Percentiles rank a stretch among this genome's conserved stretches.
Evolutionary conservation across 2,888 invertebrate species (phyloP).

Genomic region (Camptogramma bilineatum): DNA sequence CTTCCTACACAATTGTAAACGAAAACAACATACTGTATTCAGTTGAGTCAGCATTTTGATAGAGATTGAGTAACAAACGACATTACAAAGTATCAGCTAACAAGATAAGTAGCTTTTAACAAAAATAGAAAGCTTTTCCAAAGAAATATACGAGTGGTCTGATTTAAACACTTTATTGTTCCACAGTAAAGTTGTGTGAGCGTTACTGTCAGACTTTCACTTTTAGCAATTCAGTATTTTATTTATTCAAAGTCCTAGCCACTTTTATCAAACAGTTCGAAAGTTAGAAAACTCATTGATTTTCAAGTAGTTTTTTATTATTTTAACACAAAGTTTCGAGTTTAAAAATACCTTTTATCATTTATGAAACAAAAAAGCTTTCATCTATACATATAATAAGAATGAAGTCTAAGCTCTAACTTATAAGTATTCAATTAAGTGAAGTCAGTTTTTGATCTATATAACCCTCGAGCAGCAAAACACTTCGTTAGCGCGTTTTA

Average conservation of each 20-base stretch:
- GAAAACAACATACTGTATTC: no score
- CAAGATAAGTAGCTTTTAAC: background rate
- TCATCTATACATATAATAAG: no score
- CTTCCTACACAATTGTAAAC: no score
- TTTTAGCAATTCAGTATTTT: background rate
- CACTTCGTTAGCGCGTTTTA: no score
- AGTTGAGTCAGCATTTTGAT: no score
- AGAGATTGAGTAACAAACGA: background rate
- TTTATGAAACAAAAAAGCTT: no score
- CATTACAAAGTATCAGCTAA: background rate
- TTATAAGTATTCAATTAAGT: no score
- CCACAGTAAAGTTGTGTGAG: conserved; percentile 3
- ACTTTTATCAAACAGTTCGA: background rate
- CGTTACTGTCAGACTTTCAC: conserved; percentile 8
- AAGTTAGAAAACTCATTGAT: background rate
- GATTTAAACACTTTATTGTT: conserved; percentile 7
- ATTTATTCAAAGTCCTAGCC: conserved; percentile 8
- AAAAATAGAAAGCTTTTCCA: background rate
- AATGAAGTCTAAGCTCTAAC: no score
- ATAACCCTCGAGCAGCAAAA: no score
- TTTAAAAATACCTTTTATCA: background rate
- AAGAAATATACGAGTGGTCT: background rate
- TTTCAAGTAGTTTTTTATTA: background rate
- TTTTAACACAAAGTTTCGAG: background rate
- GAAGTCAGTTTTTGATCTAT: no score